Conservation (phyloP, 1,140 invertebrate species). For the Caenorhabditis briggsae region DNA sequence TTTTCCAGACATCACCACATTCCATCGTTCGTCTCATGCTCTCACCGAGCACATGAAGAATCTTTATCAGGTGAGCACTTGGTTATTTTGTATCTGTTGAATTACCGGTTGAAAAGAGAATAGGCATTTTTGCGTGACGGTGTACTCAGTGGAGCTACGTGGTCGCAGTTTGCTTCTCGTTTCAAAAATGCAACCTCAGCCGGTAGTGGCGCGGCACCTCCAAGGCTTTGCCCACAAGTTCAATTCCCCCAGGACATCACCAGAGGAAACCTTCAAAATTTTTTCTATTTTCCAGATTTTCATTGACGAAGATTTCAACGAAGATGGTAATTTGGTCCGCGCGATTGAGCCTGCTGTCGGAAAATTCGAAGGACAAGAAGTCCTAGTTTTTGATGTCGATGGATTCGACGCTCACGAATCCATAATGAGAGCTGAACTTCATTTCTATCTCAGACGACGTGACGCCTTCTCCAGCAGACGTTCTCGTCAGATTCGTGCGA, state of each 20-base stretch:
- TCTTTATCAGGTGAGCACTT: background rate
- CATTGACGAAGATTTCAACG: slow-evolving; percentile 49
- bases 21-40: slow-evolving; percentile 27
- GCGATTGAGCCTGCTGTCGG: slow-evolving; percentile 56
- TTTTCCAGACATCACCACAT: slow-evolving; percentile 24
- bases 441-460: slow-evolving; percentile 52
- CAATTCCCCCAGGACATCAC: too few relatives aligned
- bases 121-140: too few relatives aligned
- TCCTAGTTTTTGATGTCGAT: slow-evolving; percentile 54
- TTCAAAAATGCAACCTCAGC: too few relatives aligned
- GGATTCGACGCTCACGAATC: slow-evolving; percentile 34
- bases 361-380: slow-evolving; percentile 58
- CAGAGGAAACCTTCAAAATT: too few relatives aligned
- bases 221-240: too few relatives aligned
- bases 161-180: too few relatives aligned
- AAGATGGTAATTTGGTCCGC: slow-evolving; percentile 50
- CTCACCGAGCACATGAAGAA: slow-evolving; percentile 42
- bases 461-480: slow-evolving; percentile 40
- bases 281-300: background rate
- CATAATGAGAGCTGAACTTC: slow-evolving; percentile 57
- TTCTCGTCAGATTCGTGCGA: slow-evolving; percentile 33
- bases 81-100: background rate
- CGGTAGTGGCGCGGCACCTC: too few relatives aligned
- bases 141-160: too few relatives aligned
- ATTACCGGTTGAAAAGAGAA: too few relatives aligned